Evolutionary conservation across 2,888 invertebrate genomes (phyloP), one percentile per base, ranked within the genome.

Genomic region (Lutraria lutraria): DNA sequence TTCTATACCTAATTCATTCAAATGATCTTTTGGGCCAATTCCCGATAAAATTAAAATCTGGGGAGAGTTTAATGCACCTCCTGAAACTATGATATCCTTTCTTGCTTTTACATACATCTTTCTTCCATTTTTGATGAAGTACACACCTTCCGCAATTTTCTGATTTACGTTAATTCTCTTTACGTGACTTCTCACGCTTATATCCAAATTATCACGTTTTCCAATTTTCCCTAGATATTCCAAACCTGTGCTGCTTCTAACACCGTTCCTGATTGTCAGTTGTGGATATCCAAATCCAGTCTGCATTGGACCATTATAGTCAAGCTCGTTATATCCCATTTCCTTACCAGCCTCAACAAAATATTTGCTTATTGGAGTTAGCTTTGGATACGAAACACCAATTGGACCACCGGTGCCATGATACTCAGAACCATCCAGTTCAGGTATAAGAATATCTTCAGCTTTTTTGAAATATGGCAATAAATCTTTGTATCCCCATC

Each of bases 11-110:
- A 95, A 89, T 25, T 94, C 93, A 84, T 96, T 91, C 21, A 96
- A 94, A 43, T 96, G 95, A 25, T 94, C 92, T 25, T 88, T 90
- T 0, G 96, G 96, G 29, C 96, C 96, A 72, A 96, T 93, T n/a
- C 96, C 96, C 68, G 95, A 96, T 43, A 96, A 91, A 94, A 96
- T 93, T n/a, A 96, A 92, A 10, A 96, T 89, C 76, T 96, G 95
- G 12, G 96, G 96, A 2, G 96, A 95, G 82, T 95, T 96, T 16
- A 96, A 94, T 31, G 96, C 93, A 15, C 96, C 96, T 10, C 96
- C 96, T 53, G 95, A 95, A 31, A 96, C 92, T 54, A 95, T 94
- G 31, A 96, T 94, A 89, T 95, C 94, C 89, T 92, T 92, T 68
- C 87, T 88, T 81, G 94, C 93, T 85, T 91, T 86, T 10, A 94